Conservation (phyloP, 2,797 vertebrate genomes). For the Loris lydekkerianus region DNA sequence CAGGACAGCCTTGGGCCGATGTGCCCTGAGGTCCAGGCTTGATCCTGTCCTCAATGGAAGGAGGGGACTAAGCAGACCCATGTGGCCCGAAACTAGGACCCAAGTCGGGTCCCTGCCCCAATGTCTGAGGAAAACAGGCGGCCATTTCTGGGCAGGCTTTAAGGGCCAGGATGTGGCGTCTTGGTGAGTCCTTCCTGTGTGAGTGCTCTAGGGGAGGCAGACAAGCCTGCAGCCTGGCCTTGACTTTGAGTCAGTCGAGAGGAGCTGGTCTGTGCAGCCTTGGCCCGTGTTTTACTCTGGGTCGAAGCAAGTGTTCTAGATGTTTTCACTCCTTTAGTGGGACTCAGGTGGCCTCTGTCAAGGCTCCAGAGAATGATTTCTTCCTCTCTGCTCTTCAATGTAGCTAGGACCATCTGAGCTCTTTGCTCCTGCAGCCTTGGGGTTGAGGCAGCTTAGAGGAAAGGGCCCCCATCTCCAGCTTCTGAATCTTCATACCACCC, state of each 20-base stretch:
- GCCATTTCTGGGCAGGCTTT: neutral
- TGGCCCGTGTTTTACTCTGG: slow-evolving; percentile 15
- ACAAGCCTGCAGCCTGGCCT: neutral
- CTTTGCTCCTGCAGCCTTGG: neutral
- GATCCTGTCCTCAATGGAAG: neutral
- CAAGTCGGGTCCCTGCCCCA: neutral
- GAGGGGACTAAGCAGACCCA: neutral
- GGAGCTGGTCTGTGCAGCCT: slow-evolving; percentile 42
- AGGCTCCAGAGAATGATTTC: slow-evolving; percentile 40
- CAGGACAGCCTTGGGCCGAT: neutral
- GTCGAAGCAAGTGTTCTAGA: slow-evolving; percentile 47
- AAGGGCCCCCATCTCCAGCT: neutral
- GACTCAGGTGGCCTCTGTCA: slow-evolving; percentile 69
- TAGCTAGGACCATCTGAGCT: neutral
- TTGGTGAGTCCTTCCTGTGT: neutral
- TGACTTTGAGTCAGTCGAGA: slow-evolving; percentile 50
- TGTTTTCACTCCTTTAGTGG: slow-evolving; percentile 62
- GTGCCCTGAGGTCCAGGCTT: neutral
- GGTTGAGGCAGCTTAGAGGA: neutral
- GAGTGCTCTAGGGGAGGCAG: neutral
- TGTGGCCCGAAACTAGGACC: neutral
- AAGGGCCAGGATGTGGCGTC: neutral
- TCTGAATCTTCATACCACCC: neutral
- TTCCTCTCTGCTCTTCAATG: neutral
- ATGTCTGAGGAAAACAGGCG: neutral